Evolutionary conservation across 2,113 vertebrate species (phyloP), one percentile per base, ranked within the genome.

Genomic region (Callipepla californica): DNA sequence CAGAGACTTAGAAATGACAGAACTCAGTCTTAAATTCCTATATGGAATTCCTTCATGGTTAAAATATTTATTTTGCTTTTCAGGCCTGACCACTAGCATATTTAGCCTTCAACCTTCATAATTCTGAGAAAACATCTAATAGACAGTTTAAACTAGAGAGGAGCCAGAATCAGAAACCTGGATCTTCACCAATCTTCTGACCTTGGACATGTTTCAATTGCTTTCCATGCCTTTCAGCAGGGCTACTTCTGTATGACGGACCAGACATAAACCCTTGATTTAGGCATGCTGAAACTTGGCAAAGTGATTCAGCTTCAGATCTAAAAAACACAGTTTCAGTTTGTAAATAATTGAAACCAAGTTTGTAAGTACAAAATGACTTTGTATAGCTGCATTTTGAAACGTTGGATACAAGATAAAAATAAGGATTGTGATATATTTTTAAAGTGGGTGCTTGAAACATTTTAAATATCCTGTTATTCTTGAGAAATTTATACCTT

Each of bases 121-220:
- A 58, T 80, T 90, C 11, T 75, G 20, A 72, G 23, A 53, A 92
- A 93, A 94, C 6, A 65, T 80, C 72, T 94, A 86, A 58, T 40
- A 40, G 38, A 59, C 12, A 8, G 19, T 66, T 92, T 92, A 89
- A 95, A 91, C 91, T 57, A 92, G 79, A 91, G 42, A 80, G 51
- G 4, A 89, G 30, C 25, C 47, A 68, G 65, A 91, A 83, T 76
- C 45, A 85, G 32, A 91, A 93, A 62, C 13, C 45, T 91, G 78
- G 34, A 89, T 72, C 19, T 42, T 87, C 67, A 89, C 62, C 78
- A 95, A 42, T 17, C 42, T 34, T 48, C 32, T 92, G 74, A 78
- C 69, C 74, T 93, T 3, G 5, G 66, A 18, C 62, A 34, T 48
- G 16, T 82, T 93, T 89, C 78, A 87, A 4, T 82, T 69, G 34